phyloP scores from a whole-genome alignment of 1,140 invertebrate genomes.

The Drosophila kikkawai region DNA sequence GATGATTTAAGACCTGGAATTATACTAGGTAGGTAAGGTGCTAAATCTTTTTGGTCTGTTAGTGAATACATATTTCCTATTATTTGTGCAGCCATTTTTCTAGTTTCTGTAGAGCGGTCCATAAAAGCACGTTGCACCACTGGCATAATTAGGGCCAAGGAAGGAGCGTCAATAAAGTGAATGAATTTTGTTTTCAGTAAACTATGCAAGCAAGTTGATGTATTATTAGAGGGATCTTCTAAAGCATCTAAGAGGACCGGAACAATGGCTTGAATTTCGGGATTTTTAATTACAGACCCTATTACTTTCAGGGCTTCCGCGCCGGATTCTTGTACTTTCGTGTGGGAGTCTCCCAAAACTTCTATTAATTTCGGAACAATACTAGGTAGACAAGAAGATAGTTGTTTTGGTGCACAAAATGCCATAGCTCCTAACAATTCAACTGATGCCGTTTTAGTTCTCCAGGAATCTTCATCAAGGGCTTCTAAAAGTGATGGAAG shows the following conservation, averaged over 20 bases:
- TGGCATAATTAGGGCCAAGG: conserved; percentile 99
- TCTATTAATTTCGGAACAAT: conserved; percentile 99
- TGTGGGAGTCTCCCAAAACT: conserved; percentile 98
- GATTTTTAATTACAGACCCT: conserved; percentile 98
- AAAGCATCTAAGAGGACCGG: conserved; percentile 96
- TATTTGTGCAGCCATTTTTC: conserved; percentile 99
- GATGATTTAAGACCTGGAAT: conserved; percentile 98
- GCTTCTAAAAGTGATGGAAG: conserved; percentile 95
- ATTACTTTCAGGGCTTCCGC: conserved; percentile 98
- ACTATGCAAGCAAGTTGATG: conserved; percentile 95
- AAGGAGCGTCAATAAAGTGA: conserved; percentile 99
- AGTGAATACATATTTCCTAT: conserved; percentile 99
- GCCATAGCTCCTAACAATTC: conserved; percentile 99
- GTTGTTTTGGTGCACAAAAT: conserved; percentile 98
- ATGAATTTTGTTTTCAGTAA: conserved; percentile 99
- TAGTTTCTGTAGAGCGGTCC: conserved; percentile 98
- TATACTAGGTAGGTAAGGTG: conserved; percentile 98
- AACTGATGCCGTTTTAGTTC: conserved; percentile 98
- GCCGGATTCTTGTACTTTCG: conserved; percentile 98
- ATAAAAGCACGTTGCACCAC: conserved; percentile 98
- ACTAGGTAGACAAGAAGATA: conserved; percentile 98
- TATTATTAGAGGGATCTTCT: conserved; percentile 98
- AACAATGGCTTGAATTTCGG: conserved; percentile 98
- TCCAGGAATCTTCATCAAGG: conserved; percentile 98
- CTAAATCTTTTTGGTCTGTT: conserved; percentile 99